Percentiles rank a stretch among this genome's conserved stretches.
Conservation (phyloP, 92 coral and sea anemone genomes). For the Blastomussa wellsi region DNA sequence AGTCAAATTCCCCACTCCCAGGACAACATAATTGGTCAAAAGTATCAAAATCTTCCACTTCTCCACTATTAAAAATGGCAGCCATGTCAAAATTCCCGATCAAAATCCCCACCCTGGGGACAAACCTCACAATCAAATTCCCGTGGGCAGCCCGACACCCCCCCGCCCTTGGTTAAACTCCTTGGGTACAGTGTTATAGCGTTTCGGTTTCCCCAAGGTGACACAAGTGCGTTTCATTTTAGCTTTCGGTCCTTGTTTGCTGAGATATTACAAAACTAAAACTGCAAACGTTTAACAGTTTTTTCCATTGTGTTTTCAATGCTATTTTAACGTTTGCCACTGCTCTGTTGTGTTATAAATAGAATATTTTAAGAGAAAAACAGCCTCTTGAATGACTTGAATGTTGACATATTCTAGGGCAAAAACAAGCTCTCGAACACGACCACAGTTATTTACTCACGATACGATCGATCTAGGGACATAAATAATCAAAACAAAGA, state of each 20-base stretch:
- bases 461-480: not conserved
- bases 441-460: not conserved
- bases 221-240: not conserved
- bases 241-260: not conserved
- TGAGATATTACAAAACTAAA: not conserved
- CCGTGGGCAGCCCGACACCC: too few relatives aligned
- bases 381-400: not conserved
- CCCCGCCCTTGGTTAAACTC: not conserved
- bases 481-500: too few relatives aligned
- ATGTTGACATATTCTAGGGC: not conserved
- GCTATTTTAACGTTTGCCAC: too few relatives aligned
- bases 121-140: too few relatives aligned
- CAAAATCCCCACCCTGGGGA: too few relatives aligned
- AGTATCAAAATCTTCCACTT: too few relatives aligned
- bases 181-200: not conserved
- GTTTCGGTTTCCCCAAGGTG: not conserved
- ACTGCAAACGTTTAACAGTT: not conserved
- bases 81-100: too few relatives aligned
- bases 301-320: not conserved
- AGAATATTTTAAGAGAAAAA: not conserved
- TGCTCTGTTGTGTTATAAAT: not conserved
- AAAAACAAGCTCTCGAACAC: not conserved
- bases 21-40: too few relatives aligned
- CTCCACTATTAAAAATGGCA: too few relatives aligned
- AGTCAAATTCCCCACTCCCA: too few relatives aligned